These are phyloP conservation scores for Trachelus iudaicus DNA, from an alignment of 2,888 invertebrate species.

Conservation along the genomic window DNA sequence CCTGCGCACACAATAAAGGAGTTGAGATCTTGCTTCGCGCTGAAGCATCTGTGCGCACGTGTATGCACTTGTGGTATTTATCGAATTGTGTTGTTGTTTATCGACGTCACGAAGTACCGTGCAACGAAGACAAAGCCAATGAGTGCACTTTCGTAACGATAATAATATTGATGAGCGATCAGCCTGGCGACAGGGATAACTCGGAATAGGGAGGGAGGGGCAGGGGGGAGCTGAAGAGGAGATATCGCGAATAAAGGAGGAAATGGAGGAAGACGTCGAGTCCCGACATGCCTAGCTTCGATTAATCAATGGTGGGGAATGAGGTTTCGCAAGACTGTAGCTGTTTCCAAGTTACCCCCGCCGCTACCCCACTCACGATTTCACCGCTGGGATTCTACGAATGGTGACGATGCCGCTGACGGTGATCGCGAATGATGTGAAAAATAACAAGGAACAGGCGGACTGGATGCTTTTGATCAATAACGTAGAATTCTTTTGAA, in stretches of 20 bases:
- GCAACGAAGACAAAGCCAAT: no score
- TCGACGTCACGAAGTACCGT: no score
- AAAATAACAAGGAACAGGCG: conserved; percentile 44
- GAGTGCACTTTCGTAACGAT: conserved; percentile 7
- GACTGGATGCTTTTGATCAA: conserved; percentile 53
- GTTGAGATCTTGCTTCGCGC: no score
- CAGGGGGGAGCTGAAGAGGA: not conserved
- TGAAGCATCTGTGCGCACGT: no score
- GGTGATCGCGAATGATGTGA: conserved; percentile 3
- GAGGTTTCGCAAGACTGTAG: conserved; percentile 40
- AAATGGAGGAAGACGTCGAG: conserved; percentile 60
- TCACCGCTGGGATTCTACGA: conserved; percentile 10
- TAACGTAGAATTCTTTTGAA: conserved; percentile 21
- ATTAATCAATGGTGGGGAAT: conserved; percentile 61
- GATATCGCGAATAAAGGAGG: conserved; percentile 40
- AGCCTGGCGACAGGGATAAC: conserved; percentile 35
- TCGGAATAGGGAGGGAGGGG: no score
- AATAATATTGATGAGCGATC: conserved; percentile 28
- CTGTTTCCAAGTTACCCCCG: no score
- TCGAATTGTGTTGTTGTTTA: no score
- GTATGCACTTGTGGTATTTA: no score
- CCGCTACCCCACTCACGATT: conserved; percentile 26
- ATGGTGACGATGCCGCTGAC: conserved; percentile 17
- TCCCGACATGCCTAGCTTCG: conserved; percentile 59
- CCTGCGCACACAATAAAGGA: no score